Conservation (phyloP, 2,797 vertebrate genomes). For the Meriones psammophilus region DNA sequence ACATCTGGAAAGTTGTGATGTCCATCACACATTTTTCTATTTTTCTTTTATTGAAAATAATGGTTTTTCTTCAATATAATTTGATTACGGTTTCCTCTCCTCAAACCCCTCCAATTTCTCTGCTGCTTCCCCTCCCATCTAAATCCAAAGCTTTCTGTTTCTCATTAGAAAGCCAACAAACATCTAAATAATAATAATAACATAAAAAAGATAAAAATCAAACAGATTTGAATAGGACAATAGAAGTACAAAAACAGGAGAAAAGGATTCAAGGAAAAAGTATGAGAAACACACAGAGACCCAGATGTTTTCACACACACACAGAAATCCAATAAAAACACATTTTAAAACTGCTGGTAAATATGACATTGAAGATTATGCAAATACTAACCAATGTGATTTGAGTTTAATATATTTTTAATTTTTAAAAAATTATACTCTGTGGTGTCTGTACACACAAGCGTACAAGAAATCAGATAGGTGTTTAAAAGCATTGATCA, state of each 20-base stretch:
- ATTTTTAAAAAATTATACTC: conserved; percentile 59
- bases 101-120: too few relatives aligned
- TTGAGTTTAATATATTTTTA: conserved; percentile 34
- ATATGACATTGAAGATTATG: conserved; percentile 33
- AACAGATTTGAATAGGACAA: background rate
- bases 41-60: background rate
- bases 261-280: background rate
- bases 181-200: background rate
- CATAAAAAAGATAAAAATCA: background rate
- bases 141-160: too few relatives aligned
- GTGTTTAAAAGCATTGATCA: conserved; percentile 84
- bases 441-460: conserved; percentile 65
- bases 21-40: background rate
- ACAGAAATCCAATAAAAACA: background rate
- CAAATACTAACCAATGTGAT: background rate
- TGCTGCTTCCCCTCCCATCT: too few relatives aligned
- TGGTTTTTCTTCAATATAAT: background rate
- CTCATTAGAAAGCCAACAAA: background rate
- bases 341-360: conserved; percentile 48
- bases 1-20: background rate
- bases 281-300: background rate
- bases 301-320: too few relatives aligned
- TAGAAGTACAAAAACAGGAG: background rate
- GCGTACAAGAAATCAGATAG: conserved; percentile 74
- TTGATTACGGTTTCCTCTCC: background rate